A percentile compares a stretch with the other conserved stretches of the same genome.
phyloP scores from a whole-genome alignment of 2,113 vertebrate species.

The Excalfactoria chinensis region DNA sequence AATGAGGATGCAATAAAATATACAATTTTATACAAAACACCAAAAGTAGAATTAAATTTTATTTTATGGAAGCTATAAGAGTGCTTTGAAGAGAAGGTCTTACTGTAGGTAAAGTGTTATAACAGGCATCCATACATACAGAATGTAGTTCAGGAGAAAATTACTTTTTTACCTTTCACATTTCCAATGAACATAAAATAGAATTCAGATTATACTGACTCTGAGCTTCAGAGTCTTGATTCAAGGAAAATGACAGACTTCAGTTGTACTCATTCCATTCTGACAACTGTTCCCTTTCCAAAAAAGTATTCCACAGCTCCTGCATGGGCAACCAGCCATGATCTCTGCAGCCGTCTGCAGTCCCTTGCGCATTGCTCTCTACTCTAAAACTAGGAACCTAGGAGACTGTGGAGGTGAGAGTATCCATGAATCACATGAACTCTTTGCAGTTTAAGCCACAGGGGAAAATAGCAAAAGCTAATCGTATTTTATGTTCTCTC shows the following conservation, averaged over 20 bases:
- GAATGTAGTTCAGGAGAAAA: neutral
- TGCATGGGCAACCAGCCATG: neutral
- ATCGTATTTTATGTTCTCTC: neutral
- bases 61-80: neutral
- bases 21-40: neutral
- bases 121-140: neutral
- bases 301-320: neutral
- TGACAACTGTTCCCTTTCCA: neutral
- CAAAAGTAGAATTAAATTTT: neutral
- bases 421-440: neutral
- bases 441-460: neutral
- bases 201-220: neutral
- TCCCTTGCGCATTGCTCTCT: neutral
- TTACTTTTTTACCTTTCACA: neutral
- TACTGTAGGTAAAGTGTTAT: neutral
- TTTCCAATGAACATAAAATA: neutral
- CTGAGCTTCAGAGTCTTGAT: neutral
- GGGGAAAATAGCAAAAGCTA: neutral
- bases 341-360: neutral
- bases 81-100: neutral
- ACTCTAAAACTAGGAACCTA: neutral
- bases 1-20: neutral
- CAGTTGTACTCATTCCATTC: neutral
- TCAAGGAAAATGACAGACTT: neutral
- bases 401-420: neutral